These are phyloP conservation scores for Hyperoplus lanceolatus DNA, from an alignment of 2,797 vertebrate genomes.

Conservation along the genomic window DNA sequence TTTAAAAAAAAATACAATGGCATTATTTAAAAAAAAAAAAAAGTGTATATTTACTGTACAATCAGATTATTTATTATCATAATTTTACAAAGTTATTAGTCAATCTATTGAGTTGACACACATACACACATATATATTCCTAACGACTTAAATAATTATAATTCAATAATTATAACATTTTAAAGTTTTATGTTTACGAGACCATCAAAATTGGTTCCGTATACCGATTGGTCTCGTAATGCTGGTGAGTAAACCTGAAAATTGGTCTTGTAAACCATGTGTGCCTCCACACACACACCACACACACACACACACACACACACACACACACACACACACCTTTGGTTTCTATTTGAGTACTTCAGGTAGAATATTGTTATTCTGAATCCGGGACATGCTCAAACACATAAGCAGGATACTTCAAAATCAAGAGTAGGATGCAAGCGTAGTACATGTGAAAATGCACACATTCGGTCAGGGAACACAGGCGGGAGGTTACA, in stretches of 20 bases:
- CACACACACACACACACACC: neutral
- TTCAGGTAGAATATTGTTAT: slow-evolving; percentile 9
- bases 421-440: slow-evolving; percentile 11
- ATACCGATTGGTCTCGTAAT: too few relatives aligned
- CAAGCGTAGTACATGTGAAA: neutral
- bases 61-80: neutral
- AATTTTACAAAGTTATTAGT: neutral
- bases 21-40: neutral
- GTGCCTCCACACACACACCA: neutral
- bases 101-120: neutral
- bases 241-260: too few relatives aligned
- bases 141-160: too few relatives aligned
- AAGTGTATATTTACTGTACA: neutral
- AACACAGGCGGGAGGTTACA: neutral
- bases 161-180: too few relatives aligned
- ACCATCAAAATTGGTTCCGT: too few relatives aligned
- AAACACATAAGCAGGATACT: slow-evolving; percentile 15
- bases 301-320: neutral
- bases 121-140: too few relatives aligned
- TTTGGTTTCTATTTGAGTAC: neutral
- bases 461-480: neutral
- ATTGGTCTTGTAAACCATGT: too few relatives aligned
- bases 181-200: too few relatives aligned
- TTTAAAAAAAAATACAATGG: neutral
- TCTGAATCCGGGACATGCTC: slow-evolving; percentile 19